Evolutionary conservation across 2,797 vertebrate genomes (phyloP), one percentile per base, ranked within the genome.

Genomic region (Syncerus caffer): DNA sequence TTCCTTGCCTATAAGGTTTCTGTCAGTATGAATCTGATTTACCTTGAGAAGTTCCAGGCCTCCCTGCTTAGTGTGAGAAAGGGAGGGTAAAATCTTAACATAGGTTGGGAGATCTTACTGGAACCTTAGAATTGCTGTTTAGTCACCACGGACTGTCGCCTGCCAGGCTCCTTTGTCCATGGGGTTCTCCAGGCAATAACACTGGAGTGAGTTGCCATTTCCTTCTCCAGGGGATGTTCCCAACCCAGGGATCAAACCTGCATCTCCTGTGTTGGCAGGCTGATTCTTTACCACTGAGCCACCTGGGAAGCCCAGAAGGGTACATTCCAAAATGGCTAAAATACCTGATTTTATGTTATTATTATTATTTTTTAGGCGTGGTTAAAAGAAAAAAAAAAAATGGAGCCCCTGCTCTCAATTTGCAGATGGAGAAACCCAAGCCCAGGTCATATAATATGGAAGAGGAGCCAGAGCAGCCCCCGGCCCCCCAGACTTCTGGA

Each of bases 61-160:
- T 76, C 47, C 34, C 51, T 55, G 3, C 53, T 62, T 13, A 9
- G 7, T 7, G 84, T 62, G 34, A 42, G 80, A 50, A 51, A 50
- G 34, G 58, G 27, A 58, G 25, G 51, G 6, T 55, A 55, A 29
- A 38, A 42, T 2, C 3, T 47, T 29, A 42, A 21, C 45, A 17
- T 3, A 6, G 47, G 55, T 53, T 47, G 17, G 10, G 62, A 57
- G 29, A 60, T 21, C 51, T 53, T 71, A 53, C 51, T 3, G 6
- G 42, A n/a, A 21, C 29, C 31, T 19, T 38, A 78, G 85, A 78
- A 27, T 27, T 15, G 79, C 67, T 71, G 34, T 23, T 38, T 3
- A 71, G 34, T 71, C 34, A 71, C 34, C 34, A 38, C 0, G 2
- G 4, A 6, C n/a, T 71, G 64, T 71, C 21, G n/a, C 34, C 34